Percentiles rank a stretch among this genome's conserved stretches.
phyloP scores from a whole-genome alignment of 2,797 vertebrate species.

The Champsocephalus esox region DNA sequence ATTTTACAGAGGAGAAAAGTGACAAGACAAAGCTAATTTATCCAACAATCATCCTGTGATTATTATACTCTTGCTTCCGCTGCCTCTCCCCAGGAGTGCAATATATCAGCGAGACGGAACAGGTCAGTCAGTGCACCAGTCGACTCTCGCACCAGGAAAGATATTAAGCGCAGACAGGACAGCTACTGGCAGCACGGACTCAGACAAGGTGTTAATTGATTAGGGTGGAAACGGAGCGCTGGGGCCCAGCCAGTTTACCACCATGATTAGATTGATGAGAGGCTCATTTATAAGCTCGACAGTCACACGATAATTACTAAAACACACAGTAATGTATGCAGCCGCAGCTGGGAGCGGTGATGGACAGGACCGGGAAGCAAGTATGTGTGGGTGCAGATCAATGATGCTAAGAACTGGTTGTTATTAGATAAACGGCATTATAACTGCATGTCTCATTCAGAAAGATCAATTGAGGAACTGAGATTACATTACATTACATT shows the following conservation, averaged over 20 bases:
- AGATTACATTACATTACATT: too few relatives aligned
- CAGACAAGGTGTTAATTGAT: constrained; percentile 88
- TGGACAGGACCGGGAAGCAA: constrained; percentile 47
- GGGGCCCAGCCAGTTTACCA: constrained; percentile 76
- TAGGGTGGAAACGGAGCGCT: constrained; percentile 74
- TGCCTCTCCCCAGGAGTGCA: constrained; percentile 74
- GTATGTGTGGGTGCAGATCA: constrained; percentile 23
- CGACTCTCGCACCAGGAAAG: constrained; percentile 51
- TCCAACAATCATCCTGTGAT: constrained; percentile 83
- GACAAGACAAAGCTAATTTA: constrained; percentile 83
- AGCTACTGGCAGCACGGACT: constrained; percentile 60
- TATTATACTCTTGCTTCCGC: constrained; percentile 76
- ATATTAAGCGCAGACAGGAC: constrained; percentile 75
- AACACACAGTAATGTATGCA: constrained; percentile 71
- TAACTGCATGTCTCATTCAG: constrained; percentile 16
- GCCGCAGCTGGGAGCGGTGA: constrained; percentile 66
- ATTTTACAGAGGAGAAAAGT: constrained; percentile 63
- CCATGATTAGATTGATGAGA: constrained; percentile 80
- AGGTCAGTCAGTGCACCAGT: constrained; percentile 61
- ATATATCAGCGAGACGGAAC: constrained; percentile 75
- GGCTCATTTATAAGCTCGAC: constrained; percentile 81
- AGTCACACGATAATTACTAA: constrained; percentile 83
- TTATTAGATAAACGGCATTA: constrained; percentile 9
- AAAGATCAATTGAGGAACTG: not conserved
- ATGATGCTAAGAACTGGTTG: constrained; percentile 2